phyloP scores from a whole-genome alignment of 1,140 invertebrate genomes.

The Leptopilina boulardi region DNA sequence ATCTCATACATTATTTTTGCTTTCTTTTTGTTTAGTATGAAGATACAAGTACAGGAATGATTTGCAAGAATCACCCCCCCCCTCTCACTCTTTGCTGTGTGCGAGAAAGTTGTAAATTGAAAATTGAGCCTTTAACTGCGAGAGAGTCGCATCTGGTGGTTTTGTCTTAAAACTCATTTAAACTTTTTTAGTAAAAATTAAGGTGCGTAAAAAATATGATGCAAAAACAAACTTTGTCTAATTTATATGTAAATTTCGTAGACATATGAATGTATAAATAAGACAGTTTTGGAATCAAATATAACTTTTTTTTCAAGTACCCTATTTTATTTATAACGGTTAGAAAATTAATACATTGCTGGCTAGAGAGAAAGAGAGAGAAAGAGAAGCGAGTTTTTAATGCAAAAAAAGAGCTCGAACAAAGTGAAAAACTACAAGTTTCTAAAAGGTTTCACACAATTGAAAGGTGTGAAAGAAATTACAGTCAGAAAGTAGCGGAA shows the following conservation, averaged over 20 bases:
- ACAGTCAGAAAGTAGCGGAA: conserved; percentile 6
- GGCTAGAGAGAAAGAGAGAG: too few species aligned
- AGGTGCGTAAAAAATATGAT: neutral
- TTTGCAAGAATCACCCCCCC: conserved; percentile 4
- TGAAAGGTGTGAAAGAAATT: conserved; percentile 9
- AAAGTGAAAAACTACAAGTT: neutral
- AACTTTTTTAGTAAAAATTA: neutral
- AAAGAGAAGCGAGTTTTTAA: neutral
- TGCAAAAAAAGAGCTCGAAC: neutral
- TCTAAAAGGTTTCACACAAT: neutral
- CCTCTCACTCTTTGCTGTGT: neutral
- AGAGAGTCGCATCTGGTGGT: neutral
- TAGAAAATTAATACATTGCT: neutral
- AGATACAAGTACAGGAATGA: neutral
- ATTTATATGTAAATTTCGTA: neutral
- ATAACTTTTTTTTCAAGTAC: neutral
- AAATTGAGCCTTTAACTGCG: conserved; percentile 15
- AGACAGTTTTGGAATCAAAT: too few species aligned
- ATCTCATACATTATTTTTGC: neutral
- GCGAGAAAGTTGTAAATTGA: conserved; percentile 14
- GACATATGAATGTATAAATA: too few species aligned
- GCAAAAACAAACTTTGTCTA: neutral
- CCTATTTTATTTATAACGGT: neutral
- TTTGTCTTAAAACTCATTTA: neutral
- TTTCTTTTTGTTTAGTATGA: neutral